These are phyloP conservation scores for Holcopasites calliopsidis DNA, from an alignment of 1,140 invertebrate genomes.

Conservation along the genomic window DNA sequence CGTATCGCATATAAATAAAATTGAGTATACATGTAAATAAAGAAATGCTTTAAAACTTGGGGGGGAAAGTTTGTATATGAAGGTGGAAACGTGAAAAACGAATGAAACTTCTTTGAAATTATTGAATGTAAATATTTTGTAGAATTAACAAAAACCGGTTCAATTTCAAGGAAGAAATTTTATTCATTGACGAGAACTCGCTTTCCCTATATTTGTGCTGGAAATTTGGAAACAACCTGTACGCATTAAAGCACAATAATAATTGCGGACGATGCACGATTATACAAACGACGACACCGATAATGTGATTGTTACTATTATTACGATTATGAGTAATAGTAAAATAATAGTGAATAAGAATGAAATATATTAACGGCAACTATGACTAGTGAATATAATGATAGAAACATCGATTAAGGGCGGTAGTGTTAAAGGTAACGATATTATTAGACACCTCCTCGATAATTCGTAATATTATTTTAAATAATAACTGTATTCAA, in stretches of 20 bases:
- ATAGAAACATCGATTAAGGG: constrained; percentile 49
- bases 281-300: not conserved
- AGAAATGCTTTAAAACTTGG: too few species aligned
- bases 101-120: too few species aligned
- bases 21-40: too few species aligned
- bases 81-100: too few species aligned
- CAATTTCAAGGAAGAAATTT: not conserved
- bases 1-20: constrained; percentile 31
- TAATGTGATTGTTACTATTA: constrained; percentile 37
- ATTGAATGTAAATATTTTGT: not conserved
- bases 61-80: too few species aligned
- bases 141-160: too few species aligned
- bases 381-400: constrained; percentile 37
- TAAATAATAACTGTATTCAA: constrained; percentile 63
- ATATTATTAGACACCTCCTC: constrained; percentile 55
- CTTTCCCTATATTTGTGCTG: not conserved
- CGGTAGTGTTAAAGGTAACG: constrained; percentile 43
- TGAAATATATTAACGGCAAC: constrained; percentile 23
- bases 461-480: constrained; percentile 60
- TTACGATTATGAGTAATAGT: constrained; percentile 28
- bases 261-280: not conserved
- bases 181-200: not conserved
- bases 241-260: too few species aligned
- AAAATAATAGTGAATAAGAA: constrained; percentile 16
- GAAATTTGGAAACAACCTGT: not conserved